Conservation (phyloP, 2,113 vertebrate genomes). For the Helogale parvula region DNA sequence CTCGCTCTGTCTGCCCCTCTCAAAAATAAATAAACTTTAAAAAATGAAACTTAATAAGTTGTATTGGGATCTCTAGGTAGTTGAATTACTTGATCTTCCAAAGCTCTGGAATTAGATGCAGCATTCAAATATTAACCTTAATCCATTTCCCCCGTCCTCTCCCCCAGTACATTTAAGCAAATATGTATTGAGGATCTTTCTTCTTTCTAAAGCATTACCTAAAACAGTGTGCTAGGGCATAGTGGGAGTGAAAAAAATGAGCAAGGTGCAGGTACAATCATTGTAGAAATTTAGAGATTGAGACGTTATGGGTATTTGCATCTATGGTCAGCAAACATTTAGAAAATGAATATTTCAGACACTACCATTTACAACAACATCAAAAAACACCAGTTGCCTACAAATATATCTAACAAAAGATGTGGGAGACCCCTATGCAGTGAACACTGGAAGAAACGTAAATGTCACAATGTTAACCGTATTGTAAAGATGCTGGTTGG, state of each 20-base stretch:
- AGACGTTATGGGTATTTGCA: background rate
- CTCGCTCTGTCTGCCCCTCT: too few species aligned
- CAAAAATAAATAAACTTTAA: too few species aligned
- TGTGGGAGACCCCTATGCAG: background rate
- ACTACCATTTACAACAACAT: background rate
- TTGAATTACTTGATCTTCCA: slow-evolving; percentile 24
- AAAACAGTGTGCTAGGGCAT: background rate
- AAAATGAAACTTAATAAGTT: background rate
- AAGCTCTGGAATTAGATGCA: background rate
- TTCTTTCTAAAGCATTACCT: background rate
- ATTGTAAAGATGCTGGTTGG: background rate
- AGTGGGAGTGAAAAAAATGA: background rate
- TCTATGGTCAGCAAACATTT: background rate
- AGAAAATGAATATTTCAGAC: background rate
- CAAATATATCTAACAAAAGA: background rate
- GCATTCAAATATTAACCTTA: slow-evolving; percentile 26
- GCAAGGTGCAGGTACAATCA: too few species aligned
- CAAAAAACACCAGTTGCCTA: background rate
- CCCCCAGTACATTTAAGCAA: background rate
- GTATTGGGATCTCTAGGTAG: background rate
- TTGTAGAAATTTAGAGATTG: background rate
- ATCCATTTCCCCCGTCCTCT: background rate
- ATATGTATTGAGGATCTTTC: background rate
- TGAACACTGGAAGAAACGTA: background rate
- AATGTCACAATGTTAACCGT: background rate